phyloP scores from a whole-genome alignment of 2,888 invertebrate genomes.

The Dicyrtoma fusca region DNA sequence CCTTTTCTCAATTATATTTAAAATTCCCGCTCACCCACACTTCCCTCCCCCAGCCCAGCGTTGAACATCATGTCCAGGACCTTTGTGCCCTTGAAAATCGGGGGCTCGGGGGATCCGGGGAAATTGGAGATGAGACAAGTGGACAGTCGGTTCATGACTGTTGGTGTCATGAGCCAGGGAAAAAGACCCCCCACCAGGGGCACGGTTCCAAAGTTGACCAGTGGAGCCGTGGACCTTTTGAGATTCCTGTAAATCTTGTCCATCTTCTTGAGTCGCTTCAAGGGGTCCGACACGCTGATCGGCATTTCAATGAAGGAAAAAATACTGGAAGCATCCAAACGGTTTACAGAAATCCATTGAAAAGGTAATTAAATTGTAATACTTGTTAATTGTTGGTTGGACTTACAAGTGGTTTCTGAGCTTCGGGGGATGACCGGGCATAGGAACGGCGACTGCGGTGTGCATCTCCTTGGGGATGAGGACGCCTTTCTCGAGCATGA shows the following conservation, averaged over 20 bases:
- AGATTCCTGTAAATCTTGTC: constrained; percentile 43
- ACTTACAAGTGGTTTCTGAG: constrained; percentile 44
- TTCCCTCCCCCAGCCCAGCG: constrained; percentile 41
- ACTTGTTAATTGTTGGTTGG: neutral
- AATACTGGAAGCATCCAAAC: constrained; percentile 30
- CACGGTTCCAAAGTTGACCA: constrained; percentile 47
- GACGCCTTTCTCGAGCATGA: constrained; percentile 40
- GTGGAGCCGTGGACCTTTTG: constrained; percentile 48
- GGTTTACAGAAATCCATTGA: too few relatives aligned
- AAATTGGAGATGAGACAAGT: constrained; percentile 54
- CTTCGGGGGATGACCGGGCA: constrained; percentile 43
- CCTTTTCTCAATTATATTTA: too few relatives aligned
- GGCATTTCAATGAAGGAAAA: constrained; percentile 50
- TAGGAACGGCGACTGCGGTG: constrained; percentile 39
- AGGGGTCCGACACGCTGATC: constrained; percentile 45
- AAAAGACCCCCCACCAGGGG: constrained; percentile 45
- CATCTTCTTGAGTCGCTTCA: constrained; percentile 45
- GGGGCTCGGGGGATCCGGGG: constrained; percentile 45
- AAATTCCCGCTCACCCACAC: constrained; percentile 29
- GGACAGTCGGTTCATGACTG: constrained; percentile 45
- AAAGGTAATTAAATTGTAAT: neutral
- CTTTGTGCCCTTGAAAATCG: constrained; percentile 35
- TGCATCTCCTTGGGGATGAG: constrained; percentile 34
- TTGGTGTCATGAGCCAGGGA: constrained; percentile 44
- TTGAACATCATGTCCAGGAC: constrained; percentile 44